Evolutionary conservation across 37 sponge, comb jelly and placozoan species (phyloP).

Genomic region (Chondrilla cf. caribensis): DNA sequence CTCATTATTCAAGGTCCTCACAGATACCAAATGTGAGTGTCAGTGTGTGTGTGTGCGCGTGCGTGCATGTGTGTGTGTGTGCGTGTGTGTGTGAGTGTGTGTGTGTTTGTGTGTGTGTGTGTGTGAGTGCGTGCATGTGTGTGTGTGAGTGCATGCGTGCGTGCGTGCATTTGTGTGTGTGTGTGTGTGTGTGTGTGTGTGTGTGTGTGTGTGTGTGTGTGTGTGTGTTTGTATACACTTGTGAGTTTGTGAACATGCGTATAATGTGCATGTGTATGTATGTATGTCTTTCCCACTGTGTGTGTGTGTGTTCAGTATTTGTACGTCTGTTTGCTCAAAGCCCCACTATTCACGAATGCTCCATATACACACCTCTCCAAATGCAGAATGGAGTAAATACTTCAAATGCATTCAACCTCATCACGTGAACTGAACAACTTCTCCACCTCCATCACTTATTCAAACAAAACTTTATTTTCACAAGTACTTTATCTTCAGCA

Average conservation of each 20-base stretch:
- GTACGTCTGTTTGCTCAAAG: no score
- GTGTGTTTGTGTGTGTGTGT: constrained; percentile 7
- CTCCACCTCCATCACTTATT: no score
- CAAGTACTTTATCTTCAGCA: no score
- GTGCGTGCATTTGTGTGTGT: constrained; percentile 18
- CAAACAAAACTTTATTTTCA: no score
- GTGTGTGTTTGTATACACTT: not conserved
- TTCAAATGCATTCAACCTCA: no score
- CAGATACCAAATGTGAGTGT: no score
- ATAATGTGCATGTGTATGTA: constrained; percentile 10
- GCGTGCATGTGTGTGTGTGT: constrained; percentile 21
- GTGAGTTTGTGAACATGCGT: not conserved
- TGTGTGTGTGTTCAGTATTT: constrained; percentile 13
- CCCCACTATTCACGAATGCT: constrained; percentile 3
- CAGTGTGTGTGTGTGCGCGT: not conserved
- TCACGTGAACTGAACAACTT: no score
- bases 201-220: constrained; percentile 7
- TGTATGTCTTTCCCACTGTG: not conserved
- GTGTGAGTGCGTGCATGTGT: not conserved
- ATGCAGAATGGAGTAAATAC: constrained; percentile 1
- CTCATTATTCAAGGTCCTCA: not conserved
- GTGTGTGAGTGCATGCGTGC: not conserved
- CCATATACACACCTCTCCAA: constrained; percentile 30
- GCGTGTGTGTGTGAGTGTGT: constrained; percentile 22
- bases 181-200: constrained; percentile 19